phyloP scores from a whole-genome alignment of 2,797 vertebrate species.

The Pseudocheirus occidentalis region DNA sequence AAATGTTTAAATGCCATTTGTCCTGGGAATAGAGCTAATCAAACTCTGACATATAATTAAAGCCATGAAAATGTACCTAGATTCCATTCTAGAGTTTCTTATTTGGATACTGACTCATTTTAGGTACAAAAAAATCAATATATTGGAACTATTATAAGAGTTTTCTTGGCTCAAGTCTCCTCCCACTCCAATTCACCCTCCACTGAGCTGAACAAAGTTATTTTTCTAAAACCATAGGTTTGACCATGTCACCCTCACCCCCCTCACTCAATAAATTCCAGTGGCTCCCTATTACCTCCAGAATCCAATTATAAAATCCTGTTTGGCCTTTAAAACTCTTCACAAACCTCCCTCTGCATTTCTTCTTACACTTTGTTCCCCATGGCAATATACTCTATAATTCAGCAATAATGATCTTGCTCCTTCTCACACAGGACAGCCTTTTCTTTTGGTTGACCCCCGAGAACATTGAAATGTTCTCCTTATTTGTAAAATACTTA shows the following conservation, averaged over 20 bases:
- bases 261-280: not conserved
- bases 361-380: not conserved
- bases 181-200: not conserved
- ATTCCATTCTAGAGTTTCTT: not conserved
- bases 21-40: not conserved
- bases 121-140: not conserved
- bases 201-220: not conserved
- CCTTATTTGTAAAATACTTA: not conserved
- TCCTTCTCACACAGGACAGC: not conserved
- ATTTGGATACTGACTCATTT: not conserved
- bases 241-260: not conserved
- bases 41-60: not conserved
- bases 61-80: not conserved
- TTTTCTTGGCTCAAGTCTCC: not conserved
- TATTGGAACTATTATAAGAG: not conserved
- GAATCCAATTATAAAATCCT: not conserved
- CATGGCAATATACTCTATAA: not conserved
- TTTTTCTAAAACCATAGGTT: not conserved
- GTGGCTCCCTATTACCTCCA: not conserved
- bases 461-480: too few species aligned
- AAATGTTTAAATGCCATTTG: not conserved
- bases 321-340: not conserved
- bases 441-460: not conserved
- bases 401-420: not conserved
- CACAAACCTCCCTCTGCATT: not conserved